Evolutionary conservation across 1,140 invertebrate species (phyloP).

Genomic region (Pygmarrhopalites habei): DNA sequence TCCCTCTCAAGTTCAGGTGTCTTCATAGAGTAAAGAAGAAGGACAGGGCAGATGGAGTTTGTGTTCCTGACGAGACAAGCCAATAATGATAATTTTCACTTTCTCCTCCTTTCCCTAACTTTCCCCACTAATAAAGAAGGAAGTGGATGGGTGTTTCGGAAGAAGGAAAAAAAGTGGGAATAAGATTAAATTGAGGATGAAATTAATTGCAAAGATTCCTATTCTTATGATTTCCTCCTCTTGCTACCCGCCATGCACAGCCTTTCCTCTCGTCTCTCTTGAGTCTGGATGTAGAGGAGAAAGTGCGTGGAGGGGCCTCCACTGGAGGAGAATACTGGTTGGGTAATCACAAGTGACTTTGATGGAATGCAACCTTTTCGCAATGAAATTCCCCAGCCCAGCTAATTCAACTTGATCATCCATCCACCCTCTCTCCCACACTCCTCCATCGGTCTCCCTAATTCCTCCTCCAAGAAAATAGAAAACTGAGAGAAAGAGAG

Average conservation of each 20-base stretch:
- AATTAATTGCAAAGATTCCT: not conserved
- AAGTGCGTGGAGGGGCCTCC: too few relatives aligned
- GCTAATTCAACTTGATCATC: conserved; percentile 14
- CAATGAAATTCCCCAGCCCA: conserved; percentile 20
- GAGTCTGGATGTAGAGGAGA: too few relatives aligned
- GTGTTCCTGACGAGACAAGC: too few relatives aligned
- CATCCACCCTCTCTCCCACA: not conserved
- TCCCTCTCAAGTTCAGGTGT: too few relatives aligned
- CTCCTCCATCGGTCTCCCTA: too few relatives aligned
- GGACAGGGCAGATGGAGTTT: not conserved
- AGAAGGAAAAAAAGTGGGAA: not conserved
- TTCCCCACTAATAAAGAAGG: too few relatives aligned
- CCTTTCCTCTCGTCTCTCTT: too few relatives aligned
- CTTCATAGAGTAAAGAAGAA: not conserved
- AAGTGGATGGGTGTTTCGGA: not conserved
- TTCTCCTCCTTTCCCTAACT: too few relatives aligned
- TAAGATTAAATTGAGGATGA: conserved; percentile 1
- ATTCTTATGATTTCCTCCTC: too few relatives aligned
- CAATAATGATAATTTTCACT: too few relatives aligned
- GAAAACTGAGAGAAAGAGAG: not conserved
- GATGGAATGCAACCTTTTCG: conserved; percentile 20
- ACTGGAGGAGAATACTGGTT: conserved; percentile 4
- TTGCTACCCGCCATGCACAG: too few relatives aligned
- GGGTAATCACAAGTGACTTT: conserved; percentile 20
- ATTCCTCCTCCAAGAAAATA: not conserved